Base-by-base conservation (phyloP, 2,888 invertebrate genomes). In the Thecocarcelia acutangulata region DNA sequence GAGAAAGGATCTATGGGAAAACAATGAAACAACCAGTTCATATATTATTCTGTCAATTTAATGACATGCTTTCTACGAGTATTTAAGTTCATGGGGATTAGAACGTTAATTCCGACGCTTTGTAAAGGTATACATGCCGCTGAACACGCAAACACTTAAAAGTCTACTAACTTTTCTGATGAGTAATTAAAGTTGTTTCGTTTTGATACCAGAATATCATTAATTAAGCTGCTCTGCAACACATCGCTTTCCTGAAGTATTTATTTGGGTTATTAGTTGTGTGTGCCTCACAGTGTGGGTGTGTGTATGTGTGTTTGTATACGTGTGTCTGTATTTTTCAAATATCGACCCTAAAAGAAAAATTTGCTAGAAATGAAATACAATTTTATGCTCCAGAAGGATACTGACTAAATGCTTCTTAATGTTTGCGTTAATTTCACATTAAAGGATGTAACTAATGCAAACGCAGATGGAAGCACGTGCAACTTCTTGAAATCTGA, bases 141-240 rank as follows among this genome's bases (percentile, higher is more conserved):
- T 50, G n/a, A 54, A 42, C 24, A 44, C 24, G 21, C n/a, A 52
- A 9, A 42, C 50, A 19, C 61, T 42, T 48, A 9, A 9, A 48
- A 59, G 58, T 40, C 59, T 48, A 5, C 15, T n/a, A 44, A 19
- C 19, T 44, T 54, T 42, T 54, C 44, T 56, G 56, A 74, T 40
- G 54, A 33, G n/a, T 64, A 64, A 74, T 56, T 64, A 64, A 74
- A 74, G 21, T 33, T 40, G n/a, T n/a, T n/a, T n/a, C n/a, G n/a
- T 46, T 54, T 54, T 37, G 54, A n/a, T 56, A 46, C 9, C 11
- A 37, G n/a, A 44, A 54, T 13, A 74, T 64, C 56, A 56, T 74
- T 74, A 74, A 74, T 64, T 74, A 64, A 15, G 40, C 56, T 64
- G 46, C 37, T 11, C 46, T 17, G 12, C 17, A 40, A 50, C 21